Evolutionary conservation across 2,888 invertebrate species (phyloP), one percentile per base, ranked within the genome.

Genomic region (Zele albiditarsus): DNA sequence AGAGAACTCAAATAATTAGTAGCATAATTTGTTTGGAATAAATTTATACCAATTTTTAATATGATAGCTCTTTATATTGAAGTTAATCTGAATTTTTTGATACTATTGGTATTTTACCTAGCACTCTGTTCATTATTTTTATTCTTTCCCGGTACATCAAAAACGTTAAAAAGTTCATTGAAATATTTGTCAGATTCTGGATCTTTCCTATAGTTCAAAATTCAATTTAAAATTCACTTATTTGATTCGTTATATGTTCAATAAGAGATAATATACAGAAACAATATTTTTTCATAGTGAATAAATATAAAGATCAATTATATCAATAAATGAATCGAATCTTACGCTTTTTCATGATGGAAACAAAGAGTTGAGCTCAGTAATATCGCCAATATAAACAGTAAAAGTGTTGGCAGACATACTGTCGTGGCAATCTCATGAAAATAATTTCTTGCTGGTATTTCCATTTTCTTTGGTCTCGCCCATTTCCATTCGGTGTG

Each of bases 291-390:
- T 38, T 23, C 0, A 58, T 31, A 25, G 20, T 23, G 62, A 62
- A 67, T 62, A 16, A 27, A 67, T 60, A 27, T 42, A 10, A 10
- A 12, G 23, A 63, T 42, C n/a, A n/a, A 46, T 10, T 3, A 70
- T 53, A 2, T 5, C 16, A 25, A 27, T 62, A 14, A 66, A 60
- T 31, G 0, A 27, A 57, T 53, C 0, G 57, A 76, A 16, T n/a
- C 95, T 95, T 89, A 95, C 95, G 94, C 91, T 85, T 94, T 93
- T 79, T 94, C 94, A 83, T 95, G 94, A 80, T 95, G 93, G 80
- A 95, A 93, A 87, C 95, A 96, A 14, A 96, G 90, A 0, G 94
- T 92, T 2, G 94, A 92, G 0, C 95, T 94, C 2, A 96, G 87
- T 8, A 94, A 90, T 3, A 93, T 91, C 1, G 93, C 91, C 1